Conservation (phyloP, 1,140 invertebrate genomes). For the Neoseiulus cucumeris region DNA sequence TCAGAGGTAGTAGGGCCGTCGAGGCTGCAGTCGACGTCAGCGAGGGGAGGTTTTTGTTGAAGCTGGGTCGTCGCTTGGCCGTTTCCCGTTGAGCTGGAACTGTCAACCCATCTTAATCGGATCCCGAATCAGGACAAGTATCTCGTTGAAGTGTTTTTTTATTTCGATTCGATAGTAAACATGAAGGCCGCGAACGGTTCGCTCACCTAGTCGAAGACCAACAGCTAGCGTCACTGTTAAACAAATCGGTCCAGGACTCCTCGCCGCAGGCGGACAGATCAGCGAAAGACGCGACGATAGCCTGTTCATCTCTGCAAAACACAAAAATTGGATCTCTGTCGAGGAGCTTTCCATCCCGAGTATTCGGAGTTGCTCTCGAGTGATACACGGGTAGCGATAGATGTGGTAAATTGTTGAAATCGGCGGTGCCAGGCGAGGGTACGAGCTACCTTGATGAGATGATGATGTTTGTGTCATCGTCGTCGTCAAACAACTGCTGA, state of each 20-base stretch:
- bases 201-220: slow-evolving; percentile 10
- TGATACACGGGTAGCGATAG: too few relatives aligned
- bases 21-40: slow-evolving; percentile 9
- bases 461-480: slow-evolving; percentile 3
- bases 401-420: too few relatives aligned
- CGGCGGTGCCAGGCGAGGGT: neutral
- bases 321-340: too few relatives aligned
- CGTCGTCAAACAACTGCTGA: slow-evolving; percentile 10
- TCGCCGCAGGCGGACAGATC: slow-evolving; percentile 9
- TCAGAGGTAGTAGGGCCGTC: neutral
- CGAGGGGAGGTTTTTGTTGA: neutral
- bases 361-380: too few relatives aligned
- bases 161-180: too few relatives aligned
- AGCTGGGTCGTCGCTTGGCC: slow-evolving; percentile 7
- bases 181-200: neutral
- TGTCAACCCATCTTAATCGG: neutral
- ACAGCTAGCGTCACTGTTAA: slow-evolving; percentile 10
- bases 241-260: slow-evolving; percentile 8
- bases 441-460: neutral
- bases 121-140: too few relatives aligned
- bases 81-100: slow-evolving; percentile 10
- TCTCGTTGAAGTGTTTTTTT: too few relatives aligned
- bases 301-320: slow-evolving; percentile 2
- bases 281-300: slow-evolving; percentile 10
- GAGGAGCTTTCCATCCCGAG: too few relatives aligned